phyloP scores from a whole-genome alignment of 2,113 vertebrate species.

The Nematolebias whitei region DNA sequence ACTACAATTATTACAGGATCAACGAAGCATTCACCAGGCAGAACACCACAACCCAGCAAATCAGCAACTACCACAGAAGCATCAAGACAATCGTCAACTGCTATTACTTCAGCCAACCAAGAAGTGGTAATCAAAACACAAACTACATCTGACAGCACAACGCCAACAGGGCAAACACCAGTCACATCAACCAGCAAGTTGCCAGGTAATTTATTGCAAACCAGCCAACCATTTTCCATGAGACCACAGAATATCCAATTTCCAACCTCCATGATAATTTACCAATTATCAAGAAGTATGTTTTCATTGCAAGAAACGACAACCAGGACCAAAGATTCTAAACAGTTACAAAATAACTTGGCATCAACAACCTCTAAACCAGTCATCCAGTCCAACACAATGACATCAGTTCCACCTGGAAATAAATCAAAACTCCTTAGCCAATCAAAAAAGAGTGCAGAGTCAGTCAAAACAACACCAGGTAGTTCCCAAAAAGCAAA shows the following conservation, averaged over 20 bases:
- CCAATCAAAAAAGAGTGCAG: not conserved
- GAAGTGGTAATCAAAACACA: not conserved
- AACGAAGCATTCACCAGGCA: not conserved
- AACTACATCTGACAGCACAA: not conserved
- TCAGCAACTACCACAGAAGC: not conserved
- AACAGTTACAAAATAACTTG: not conserved
- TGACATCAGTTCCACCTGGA: not conserved
- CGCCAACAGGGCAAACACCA: not conserved
- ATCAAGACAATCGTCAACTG: not conserved
- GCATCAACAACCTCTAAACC: not conserved
- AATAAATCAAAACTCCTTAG: not conserved
- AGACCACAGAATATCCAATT: not conserved
- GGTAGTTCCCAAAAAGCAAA: not conserved
- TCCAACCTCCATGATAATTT: not conserved
- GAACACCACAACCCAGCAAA: not conserved
- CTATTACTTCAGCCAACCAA: not conserved
- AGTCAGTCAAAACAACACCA: not conserved
- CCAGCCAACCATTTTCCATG: not conserved
- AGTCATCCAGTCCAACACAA: not conserved
- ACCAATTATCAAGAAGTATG: constrained; percentile 4
- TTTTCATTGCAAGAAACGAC: not conserved
- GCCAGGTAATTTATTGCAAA: not conserved
- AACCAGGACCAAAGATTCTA: not conserved
- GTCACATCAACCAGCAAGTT: constrained; percentile 2
- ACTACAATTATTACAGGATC: not conserved